A percentile compares a stretch with the other conserved stretches of the same genome.
Conservation (phyloP, 2,113 vertebrate species). For the Heterotis niloticus region DNA sequence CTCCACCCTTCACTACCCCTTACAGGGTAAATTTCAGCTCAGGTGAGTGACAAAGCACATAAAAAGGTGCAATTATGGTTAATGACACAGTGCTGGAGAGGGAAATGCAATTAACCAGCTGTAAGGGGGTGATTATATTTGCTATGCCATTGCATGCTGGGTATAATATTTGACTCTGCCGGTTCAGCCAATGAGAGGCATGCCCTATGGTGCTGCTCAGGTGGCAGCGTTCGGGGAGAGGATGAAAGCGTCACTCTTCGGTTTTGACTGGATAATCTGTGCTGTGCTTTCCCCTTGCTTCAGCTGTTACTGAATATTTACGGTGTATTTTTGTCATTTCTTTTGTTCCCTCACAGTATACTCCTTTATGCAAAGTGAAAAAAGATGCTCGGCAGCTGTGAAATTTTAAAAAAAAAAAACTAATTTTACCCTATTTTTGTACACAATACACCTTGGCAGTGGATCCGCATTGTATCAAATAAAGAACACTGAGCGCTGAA, state of each 20-base stretch:
- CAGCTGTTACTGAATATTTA: not conserved
- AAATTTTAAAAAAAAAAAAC: not conserved
- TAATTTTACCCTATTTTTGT: no score
- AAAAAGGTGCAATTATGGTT: conserved; percentile 48
- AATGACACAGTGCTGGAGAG: conserved; percentile 39
- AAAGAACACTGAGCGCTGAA: no score
- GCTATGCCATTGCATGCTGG: conserved; percentile 34
- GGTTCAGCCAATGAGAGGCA: conserved; percentile 25
- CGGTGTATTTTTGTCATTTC: not conserved
- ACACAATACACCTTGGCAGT: no score
- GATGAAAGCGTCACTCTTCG: not conserved
- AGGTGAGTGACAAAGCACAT: conserved; percentile 43
- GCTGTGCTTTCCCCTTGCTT: not conserved
- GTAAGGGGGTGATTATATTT: conserved; percentile 45
- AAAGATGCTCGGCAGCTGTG: not conserved
- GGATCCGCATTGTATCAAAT: no score
- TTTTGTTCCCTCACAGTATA: not conserved
- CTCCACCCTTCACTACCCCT: conserved; percentile 14
- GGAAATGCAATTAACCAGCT: conserved; percentile 45
- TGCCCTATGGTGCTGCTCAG: not conserved
- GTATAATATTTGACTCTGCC: conserved; percentile 37
- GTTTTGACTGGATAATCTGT: not conserved
- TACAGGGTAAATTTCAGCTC: conserved; percentile 33
- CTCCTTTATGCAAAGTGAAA: not conserved
- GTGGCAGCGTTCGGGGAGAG: not conserved